Base-by-base conservation (phyloP, 2,888 invertebrate species). In the Campoplex capitator region DNA sequence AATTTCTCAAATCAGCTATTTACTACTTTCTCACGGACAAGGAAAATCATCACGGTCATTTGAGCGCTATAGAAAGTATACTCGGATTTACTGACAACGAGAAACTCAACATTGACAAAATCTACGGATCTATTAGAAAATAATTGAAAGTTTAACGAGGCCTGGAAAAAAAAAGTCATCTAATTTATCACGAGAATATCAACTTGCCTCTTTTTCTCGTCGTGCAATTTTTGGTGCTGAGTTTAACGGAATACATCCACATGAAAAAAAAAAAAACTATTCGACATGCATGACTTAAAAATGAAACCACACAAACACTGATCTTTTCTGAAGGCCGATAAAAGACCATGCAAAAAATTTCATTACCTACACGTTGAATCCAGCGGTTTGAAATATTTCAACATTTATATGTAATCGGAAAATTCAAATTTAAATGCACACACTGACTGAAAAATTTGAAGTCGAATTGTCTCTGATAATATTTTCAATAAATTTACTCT, bases 11-110 rank as follows among this genome's bases (percentile, higher is more conserved):
- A 95, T 98, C 98, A 87, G 98, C 98, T 79, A 96, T 98, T 92
- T 98, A 98, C 94, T 98, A 98, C 94, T 98, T 98, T 95, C 95
- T 98, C 84, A 97, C 98, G 3, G 98, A 98, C 93, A 97, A 97
- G 90, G 98, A 98, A 93, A 98, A 98, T 93, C 97, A 97, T 81
- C 97, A 97, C 91, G 98, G 98, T 23, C 98, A 98, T 94, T 95
- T 98, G 85, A 97, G 96, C 92, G 98, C 98, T 77, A 98, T 98
- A 89, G 98, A 98, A 94, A 98, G 98, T 94, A 98, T 98, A 92
- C 95, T 98, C 91, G 98, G 98, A 84, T 98, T 98, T 94, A 97
- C 97, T n/a, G 97, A 97, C 83, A 96, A 96, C 77, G 98, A 98
- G 94, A 97, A 97, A 94, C 95, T 96, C 90, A 97, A 97, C 93